Evolutionary conservation across 2,888 invertebrate genomes (phyloP).

Genomic region (Agriotes lineatus): DNA sequence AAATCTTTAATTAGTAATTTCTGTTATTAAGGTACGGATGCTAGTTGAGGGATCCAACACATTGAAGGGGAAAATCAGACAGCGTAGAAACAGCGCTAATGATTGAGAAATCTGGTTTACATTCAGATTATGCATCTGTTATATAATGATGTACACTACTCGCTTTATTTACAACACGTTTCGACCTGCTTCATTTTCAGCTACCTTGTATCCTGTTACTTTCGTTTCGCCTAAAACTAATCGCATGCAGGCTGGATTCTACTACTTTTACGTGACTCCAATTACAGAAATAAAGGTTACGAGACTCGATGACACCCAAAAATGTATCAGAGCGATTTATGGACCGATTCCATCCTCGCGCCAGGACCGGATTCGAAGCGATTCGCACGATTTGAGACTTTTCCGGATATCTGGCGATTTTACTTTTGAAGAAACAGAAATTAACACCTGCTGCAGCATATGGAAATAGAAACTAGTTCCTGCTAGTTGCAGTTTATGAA

Average conservation of each 20-base stretch:
- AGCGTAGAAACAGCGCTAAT: neutral
- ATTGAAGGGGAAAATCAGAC: neutral
- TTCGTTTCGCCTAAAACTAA: conserved; percentile 14
- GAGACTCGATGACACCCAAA: conserved; percentile 14
- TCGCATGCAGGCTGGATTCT: conserved; percentile 1
- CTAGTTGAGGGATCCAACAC: no score
- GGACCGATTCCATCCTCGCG: no score
- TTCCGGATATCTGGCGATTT: no score
- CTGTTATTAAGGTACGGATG: neutral
- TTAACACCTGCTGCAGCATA: no score
- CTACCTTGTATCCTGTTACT: conserved; percentile 19
- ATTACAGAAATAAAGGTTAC: conserved; percentile 7
- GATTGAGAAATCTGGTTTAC: conserved; percentile 18
- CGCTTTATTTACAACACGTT: conserved; percentile 13
- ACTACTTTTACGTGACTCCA: conserved; percentile 19
- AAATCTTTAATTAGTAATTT: neutral
- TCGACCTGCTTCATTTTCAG: conserved; percentile 14
- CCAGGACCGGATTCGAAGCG: no score
- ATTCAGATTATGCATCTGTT: conserved; percentile 17
- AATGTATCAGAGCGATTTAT: no score
- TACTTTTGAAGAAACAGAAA: no score
- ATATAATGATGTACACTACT: conserved; percentile 8
- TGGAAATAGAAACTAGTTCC: neutral
- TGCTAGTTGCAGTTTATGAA: neutral
- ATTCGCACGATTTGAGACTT: no score